Evolutionary conservation across 2,113 vertebrate species (phyloP), one percentile per base, ranked within the genome.

Genomic region (Jaculus jaculus): DNA sequence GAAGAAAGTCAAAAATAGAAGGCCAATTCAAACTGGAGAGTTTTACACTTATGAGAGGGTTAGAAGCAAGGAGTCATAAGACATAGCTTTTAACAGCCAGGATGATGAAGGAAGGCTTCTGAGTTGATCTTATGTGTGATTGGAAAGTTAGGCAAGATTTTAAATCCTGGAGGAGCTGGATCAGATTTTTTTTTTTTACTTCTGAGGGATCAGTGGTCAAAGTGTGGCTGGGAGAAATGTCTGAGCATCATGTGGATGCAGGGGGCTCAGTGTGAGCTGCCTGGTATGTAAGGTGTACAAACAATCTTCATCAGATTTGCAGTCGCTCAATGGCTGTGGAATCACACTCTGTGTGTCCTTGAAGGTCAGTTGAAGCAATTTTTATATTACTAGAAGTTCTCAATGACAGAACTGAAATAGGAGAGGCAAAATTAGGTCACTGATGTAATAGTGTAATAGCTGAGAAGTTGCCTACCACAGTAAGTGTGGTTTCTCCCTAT

Each of bases 141-240:
- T 91, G 80, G 51, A 89, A 87, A 16, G 26, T 61, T 3, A 88
- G 54, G 32, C 23, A 54, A 11, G 2, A 83, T 75, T 89, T 92
- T 94, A 93, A 84, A 68, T 87, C 81, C 47, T 78, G 47, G 28
- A 81, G 78, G 51, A 80, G 10, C 74, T 90, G 39, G 9, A 37
- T 90, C 17, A 88, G 28, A 82, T 89, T 9, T 92, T 47, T 90
- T 89, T 9, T 92, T 47, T 90, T 90, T 88, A 51, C 26, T 88
- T 94, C 1, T 24, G 16, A 63, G 11, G 26, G 37, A 63, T 47
- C 93, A 84, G 75, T n/a, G 47, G 65, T 39, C 65, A 83, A 93
- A 77, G 79, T 93, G 63, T 63, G 24, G 39, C 54, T 86, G 60
- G 23, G 37, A 93, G 42, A 89, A 91, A 92, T 23, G 3, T n/a